These are phyloP conservation scores for Lepidurus couesii DNA, from an alignment of 1,140 invertebrate genomes.

Conservation along the genomic window DNA sequence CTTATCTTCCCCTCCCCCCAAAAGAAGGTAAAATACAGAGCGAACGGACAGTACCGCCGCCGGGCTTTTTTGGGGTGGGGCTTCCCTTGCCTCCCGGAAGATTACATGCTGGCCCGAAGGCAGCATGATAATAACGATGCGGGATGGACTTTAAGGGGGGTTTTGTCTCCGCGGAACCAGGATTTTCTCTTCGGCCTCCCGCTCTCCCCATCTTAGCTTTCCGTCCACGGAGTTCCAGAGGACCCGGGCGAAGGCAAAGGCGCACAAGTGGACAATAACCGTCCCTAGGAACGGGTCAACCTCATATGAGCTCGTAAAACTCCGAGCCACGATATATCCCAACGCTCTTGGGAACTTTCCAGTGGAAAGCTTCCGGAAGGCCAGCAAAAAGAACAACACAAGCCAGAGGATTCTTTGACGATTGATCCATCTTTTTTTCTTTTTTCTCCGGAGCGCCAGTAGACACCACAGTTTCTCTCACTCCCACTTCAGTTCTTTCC, in stretches of 20 bases:
- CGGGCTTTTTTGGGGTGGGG: background rate
- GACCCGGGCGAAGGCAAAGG: background rate
- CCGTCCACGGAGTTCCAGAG: conserved; percentile 5
- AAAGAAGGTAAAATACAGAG: background rate
- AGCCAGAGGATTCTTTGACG: background rate
- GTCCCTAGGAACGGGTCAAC: conserved; percentile 2
- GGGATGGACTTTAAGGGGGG: background rate
- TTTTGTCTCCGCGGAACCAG: background rate
- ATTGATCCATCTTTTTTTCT: conserved; percentile 14
- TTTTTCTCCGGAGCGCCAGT: background rate
- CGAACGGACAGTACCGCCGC: background rate
- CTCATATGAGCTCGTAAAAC: conserved; percentile 22
- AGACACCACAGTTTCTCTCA: background rate
- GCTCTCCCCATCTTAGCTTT: conserved; percentile 2
- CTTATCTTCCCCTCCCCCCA: background rate
- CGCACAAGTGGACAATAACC: conserved; percentile 18
- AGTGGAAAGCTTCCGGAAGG: background rate
- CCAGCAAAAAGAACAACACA: background rate
- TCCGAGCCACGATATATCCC: background rate
- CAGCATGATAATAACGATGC: conserved; percentile 15
- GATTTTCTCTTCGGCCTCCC: background rate
- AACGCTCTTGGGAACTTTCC: background rate
- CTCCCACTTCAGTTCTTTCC: background rate
- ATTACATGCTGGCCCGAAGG: conserved; percentile 8
- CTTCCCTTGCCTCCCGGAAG: background rate